Evolutionary conservation across 2,113 vertebrate species (phyloP), one percentile per base, ranked within the genome.

Genomic region (Anhinga rufa): DNA sequence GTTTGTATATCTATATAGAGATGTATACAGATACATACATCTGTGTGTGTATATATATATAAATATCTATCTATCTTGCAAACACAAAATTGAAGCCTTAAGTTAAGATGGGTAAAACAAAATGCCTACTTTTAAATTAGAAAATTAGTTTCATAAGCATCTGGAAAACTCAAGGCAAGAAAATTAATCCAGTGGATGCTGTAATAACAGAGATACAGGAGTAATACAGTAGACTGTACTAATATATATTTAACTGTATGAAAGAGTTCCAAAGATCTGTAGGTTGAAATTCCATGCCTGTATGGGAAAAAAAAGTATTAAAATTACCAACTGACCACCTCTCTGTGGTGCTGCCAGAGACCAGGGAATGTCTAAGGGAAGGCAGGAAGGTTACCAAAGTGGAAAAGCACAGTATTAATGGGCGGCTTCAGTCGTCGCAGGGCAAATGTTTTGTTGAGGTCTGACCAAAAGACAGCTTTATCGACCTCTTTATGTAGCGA

Each of bases 1-100:
- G 1, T 71, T 0, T 34, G 16, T n/a, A 0, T n/a, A 17, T 20
- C 5, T 44, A 7, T 13, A 20, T 3, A 48, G 18, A 24, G 7
- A 17, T 9, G 38, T 12, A 48, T 17, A 82, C 5, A 79, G 22
- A 78, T 65, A 84, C 34, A 55, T 3, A 51, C 4, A 51, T 90
- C 52, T 80, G 1, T 46, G 15, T 13, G 8, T n/a, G 12, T 49
- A 17, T 66, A 31, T 49, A 58, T 12, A 42, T 42, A 31, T 9
- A 82, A 54, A 85, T 68, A 68, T 58, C 49, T 58, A 66, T n/a
- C 22, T 54, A 12, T 38, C 48, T 48, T 58, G 40, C 32, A 85
- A 90, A 64, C 36, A 44, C 11, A 79, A 72, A 85, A 69, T 24
- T 31, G 64, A 90, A 88, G 62, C 58, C 54, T 88, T 40, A 82